These are phyloP conservation scores for Cremastobaeus sp. DNA, from an alignment of 2,888 invertebrate species.

Conservation along the genomic window DNA sequence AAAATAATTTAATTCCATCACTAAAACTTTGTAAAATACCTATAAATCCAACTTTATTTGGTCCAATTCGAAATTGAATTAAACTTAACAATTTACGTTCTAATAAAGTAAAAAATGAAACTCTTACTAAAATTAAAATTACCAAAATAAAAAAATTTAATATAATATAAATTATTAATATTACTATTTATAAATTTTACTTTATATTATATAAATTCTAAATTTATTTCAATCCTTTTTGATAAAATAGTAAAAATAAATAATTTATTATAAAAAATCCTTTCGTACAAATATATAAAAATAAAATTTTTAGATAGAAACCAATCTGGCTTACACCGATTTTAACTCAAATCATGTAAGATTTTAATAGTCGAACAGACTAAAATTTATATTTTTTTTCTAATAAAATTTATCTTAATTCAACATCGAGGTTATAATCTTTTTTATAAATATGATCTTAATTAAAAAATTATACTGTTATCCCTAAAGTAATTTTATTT, in stretches of 20 bases:
- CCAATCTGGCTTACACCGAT: slow-evolving; percentile 92
- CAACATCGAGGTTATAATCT: slow-evolving; percentile 94
- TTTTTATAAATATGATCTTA: slow-evolving; percentile 86
- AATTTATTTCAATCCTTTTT: slow-evolving; percentile 50
- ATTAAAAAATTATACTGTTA: slow-evolving; percentile 90
- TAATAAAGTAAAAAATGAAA: slow-evolving; percentile 86
- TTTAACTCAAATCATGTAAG: slow-evolving; percentile 94
- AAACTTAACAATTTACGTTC: slow-evolving; percentile 85
- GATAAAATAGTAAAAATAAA: slow-evolving; percentile 35
- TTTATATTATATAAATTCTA: slow-evolving; percentile 44
- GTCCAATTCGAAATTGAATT: slow-evolving; percentile 86
- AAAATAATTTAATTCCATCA: slow-evolving; percentile 86
- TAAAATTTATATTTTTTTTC: slow-evolving; percentile 84
- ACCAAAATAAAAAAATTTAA: slow-evolving; percentile 61
- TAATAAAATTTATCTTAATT: slow-evolving; percentile 86
- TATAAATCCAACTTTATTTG: slow-evolving; percentile 83
- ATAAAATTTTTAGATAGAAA: slow-evolving; percentile 86
- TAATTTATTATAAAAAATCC: slow-evolving; percentile 80
- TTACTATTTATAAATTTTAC: slow-evolving; percentile 75
- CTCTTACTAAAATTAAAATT: slow-evolving; percentile 82
- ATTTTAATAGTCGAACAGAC: slow-evolving; percentile 91
- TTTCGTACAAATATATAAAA: slow-evolving; percentile 87
- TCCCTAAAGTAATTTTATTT: slow-evolving; percentile 89
- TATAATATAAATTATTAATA: slow-evolving; percentile 25
- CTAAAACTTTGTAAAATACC: slow-evolving; percentile 85